Conservation (phyloP, 2,888 invertebrate genomes). For the Eristalis arbustorum region DNA sequence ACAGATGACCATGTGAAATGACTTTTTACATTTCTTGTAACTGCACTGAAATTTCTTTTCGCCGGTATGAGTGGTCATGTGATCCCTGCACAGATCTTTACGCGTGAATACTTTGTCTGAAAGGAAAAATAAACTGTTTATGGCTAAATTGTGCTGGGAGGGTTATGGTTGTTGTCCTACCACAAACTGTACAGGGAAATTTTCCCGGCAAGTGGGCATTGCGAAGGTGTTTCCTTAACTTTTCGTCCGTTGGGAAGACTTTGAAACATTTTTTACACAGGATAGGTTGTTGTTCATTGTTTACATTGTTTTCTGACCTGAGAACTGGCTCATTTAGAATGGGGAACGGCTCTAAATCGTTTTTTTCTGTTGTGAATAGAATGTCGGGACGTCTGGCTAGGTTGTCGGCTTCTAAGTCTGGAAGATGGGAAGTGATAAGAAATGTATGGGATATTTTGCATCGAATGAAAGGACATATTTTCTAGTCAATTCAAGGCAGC, state of each 20-base stretch:
- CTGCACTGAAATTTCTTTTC: constrained; percentile 39
- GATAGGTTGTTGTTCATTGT: constrained; percentile 46
- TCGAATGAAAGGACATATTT: no score
- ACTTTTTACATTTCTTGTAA: constrained; percentile 41
- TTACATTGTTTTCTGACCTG: constrained; percentile 1
- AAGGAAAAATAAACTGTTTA: neutral
- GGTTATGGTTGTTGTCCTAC: neutral
- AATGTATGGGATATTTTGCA: no score
- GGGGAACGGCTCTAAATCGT: constrained; percentile 14
- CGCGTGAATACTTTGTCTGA: constrained; percentile 52
- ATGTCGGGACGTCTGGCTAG: neutral
- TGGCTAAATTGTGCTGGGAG: neutral
- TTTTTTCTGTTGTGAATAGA: neutral
- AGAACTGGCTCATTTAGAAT: constrained; percentile 16
- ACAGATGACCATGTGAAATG: constrained; percentile 19
- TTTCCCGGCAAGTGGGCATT: constrained; percentile 50
- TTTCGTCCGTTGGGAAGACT: constrained; percentile 54
- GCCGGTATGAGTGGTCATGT: constrained; percentile 47
- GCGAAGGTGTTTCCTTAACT: constrained; percentile 44
- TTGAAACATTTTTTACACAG: constrained; percentile 49
- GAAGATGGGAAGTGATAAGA: neutral
- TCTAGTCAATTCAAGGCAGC: no score
- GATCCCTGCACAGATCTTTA: constrained; percentile 52
- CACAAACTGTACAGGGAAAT: constrained; percentile 49
- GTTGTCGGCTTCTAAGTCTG: neutral